Conservation (phyloP, 2,113 vertebrate species). For the Peromyscus maniculatus region DNA sequence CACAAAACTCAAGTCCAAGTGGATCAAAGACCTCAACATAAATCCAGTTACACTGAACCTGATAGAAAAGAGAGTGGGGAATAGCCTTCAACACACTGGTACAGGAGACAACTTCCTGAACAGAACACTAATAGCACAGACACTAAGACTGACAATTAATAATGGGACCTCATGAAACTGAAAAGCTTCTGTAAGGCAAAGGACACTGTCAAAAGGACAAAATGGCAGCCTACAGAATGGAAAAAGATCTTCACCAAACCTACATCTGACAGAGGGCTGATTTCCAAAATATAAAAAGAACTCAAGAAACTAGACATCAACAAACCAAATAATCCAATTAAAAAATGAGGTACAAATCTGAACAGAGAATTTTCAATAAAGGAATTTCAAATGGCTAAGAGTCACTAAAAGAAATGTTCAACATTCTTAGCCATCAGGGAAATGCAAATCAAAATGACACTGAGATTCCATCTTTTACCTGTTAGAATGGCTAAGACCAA, state of each 20-base stretch:
- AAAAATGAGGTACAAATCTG: background rate
- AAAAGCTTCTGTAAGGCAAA: background rate
- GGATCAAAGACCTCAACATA: background rate
- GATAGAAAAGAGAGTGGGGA: background rate
- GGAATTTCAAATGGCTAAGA: background rate
- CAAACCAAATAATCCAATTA: background rate
- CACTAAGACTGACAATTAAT: background rate
- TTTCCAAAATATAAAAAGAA: background rate
- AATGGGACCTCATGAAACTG: background rate
- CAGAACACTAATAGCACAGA: background rate
- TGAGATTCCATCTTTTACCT: background rate
- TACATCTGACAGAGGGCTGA: background rate
- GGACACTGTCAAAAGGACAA: background rate
- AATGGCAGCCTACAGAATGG: background rate
- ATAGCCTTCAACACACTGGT: background rate
- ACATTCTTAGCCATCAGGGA: background rate
- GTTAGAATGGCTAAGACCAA: background rate
- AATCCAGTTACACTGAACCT: background rate
- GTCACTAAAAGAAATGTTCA: background rate
- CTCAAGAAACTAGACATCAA: background rate
- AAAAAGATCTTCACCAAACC: background rate
- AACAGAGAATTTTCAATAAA: background rate
- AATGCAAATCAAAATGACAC: background rate
- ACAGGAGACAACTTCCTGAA: background rate
- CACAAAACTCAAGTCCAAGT: background rate